Percentiles rank a stretch among this genome's conserved stretches.
Evolutionary conservation across 2,113 vertebrate genomes (phyloP).

Genomic region (Anolis sagrei): DNA sequence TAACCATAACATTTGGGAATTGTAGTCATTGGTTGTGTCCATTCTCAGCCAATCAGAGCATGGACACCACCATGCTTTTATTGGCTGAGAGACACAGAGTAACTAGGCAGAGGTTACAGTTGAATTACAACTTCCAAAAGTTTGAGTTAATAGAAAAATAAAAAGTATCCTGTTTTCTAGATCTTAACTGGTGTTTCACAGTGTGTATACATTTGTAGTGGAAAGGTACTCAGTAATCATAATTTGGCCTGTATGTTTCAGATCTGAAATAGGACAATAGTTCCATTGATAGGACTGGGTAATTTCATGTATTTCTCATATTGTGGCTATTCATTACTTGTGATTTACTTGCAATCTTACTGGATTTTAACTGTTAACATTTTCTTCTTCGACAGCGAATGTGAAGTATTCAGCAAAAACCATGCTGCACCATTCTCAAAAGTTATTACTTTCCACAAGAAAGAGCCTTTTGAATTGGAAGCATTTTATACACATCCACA

Average conservation of each 20-base stretch:
- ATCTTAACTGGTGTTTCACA: not conserved
- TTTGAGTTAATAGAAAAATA: not conserved
- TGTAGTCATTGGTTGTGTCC: no score
- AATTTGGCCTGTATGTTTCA: not conserved
- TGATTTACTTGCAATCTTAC: not conserved
- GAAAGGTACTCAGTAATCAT: not conserved
- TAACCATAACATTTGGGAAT: no score
- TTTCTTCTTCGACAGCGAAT: constrained; percentile 81
- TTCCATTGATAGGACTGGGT: not conserved
- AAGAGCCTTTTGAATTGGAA: constrained; percentile 94
- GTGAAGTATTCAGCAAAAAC: constrained; percentile 94
- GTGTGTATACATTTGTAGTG: not conserved
- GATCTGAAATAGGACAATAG: not conserved
- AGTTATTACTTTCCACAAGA: constrained; percentile 97
- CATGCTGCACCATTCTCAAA: constrained; percentile 95
- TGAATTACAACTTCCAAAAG: not conserved
- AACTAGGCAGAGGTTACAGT: not conserved
- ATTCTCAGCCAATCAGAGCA: no score
- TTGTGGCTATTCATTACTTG: not conserved
- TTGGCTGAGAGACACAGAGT: not conserved
- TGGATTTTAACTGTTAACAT: constrained; percentile 5
- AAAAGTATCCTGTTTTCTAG: not conserved
- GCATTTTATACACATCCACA: constrained; percentile 91
- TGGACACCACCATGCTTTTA: no score
- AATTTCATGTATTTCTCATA: not conserved